Percentiles rank a stretch among this genome's conserved stretches.
Evolutionary conservation across 2,113 vertebrate species (phyloP).

Genomic region (Panthera uncia): DNA sequence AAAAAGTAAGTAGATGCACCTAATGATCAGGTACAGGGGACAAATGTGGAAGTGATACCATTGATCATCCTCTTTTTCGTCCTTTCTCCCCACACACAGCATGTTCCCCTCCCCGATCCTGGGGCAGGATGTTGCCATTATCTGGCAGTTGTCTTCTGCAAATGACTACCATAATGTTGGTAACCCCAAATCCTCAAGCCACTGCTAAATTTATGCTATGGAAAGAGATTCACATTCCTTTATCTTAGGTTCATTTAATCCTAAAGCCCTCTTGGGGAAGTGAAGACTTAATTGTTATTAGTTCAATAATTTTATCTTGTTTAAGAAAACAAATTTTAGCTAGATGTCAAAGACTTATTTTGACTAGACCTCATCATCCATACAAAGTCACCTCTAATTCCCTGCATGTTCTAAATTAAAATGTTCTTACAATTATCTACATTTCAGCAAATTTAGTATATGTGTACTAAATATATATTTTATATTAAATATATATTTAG

Average conservation of each 20-base stretch:
- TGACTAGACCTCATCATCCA: not conserved
- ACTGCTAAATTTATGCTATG: not conserved
- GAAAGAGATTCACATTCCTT: not conserved
- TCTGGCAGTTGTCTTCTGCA: not conserved
- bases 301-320: not conserved
- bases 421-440: not conserved
- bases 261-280: not conserved
- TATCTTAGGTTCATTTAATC: not conserved
- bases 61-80: not conserved
- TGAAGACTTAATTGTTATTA: not conserved
- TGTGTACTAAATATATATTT: no score
- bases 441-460: not conserved
- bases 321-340: conserved; percentile 14
- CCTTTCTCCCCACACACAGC: fast-evolving
- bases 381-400: not conserved
- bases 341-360: conserved; percentile 16
- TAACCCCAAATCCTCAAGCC: not conserved
- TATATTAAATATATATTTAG: no score
- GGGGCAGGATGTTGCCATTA: not conserved
- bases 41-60: not conserved
- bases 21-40: not conserved
- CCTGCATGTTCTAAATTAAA: conserved; percentile 1
- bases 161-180: not conserved
- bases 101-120: not conserved
- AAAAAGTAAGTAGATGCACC: not conserved